Conservation (phyloP, 2,113 vertebrate genomes). For the Scortum barcoo region DNA sequence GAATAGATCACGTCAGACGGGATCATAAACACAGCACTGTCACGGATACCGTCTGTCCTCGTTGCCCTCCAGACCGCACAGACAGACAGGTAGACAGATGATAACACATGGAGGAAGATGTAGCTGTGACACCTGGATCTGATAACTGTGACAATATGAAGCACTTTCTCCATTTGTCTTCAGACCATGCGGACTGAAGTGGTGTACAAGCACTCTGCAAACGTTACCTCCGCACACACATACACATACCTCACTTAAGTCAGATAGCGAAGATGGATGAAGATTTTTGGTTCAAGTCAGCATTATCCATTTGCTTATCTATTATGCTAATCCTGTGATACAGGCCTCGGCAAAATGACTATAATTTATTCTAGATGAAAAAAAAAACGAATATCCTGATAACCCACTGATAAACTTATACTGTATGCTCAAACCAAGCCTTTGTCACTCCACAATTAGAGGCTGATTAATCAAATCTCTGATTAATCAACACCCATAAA, state of each 20-base stretch:
- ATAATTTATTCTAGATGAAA: conserved; percentile 11
- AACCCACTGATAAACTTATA: not conserved
- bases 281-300: conserved; percentile 10
- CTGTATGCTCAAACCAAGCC: not conserved
- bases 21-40: conserved; percentile 44
- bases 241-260: not conserved
- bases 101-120: not conserved
- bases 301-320: conserved; percentile 24
- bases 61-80: not conserved
- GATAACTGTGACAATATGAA: not conserved
- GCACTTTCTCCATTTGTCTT: not conserved
- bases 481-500: conserved; percentile 53
- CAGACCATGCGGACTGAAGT: not conserved
- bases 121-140: not conserved
- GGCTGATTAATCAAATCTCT: conserved; percentile 31
- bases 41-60: conserved; percentile 13
- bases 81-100: not conserved
- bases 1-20: conserved; percentile 25
- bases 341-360: not conserved
- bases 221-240: not conserved
- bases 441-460: conserved; percentile 31
- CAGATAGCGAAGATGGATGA: conserved; percentile 12
- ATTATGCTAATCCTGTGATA: conserved; percentile 22
- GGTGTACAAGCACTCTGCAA: not conserved
- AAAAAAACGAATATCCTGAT: not conserved